Conservation (phyloP, 2,113 vertebrate species). For the Symphodus melops region DNA sequence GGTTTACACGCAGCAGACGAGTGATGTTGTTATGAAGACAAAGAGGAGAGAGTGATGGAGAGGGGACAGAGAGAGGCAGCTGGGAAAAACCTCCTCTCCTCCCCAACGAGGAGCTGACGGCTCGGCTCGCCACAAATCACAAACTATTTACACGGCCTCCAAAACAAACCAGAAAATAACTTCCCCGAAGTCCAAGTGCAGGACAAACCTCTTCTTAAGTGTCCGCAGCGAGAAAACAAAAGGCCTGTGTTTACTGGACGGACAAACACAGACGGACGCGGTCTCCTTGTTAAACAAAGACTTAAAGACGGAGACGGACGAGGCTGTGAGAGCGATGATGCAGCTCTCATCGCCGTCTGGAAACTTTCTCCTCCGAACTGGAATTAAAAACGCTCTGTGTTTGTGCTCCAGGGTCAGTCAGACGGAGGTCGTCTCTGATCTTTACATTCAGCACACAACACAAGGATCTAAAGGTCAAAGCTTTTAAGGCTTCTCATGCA, state of each 20-base stretch:
- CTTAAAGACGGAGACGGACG: constrained; percentile 23
- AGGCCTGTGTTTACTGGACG: constrained; percentile 58
- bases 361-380: constrained; percentile 35
- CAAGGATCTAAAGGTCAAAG: too few relatives aligned
- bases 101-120: constrained; percentile 38
- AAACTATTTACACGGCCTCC: constrained; percentile 62
- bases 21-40: constrained; percentile 32
- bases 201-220: constrained; percentile 50
- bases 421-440: neutral
- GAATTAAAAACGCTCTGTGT: constrained; percentile 7
- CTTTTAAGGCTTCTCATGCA: too few relatives aligned
- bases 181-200: constrained; percentile 50
- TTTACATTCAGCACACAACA: neutral
- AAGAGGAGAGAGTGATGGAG: constrained; percentile 34
- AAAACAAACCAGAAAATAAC: constrained; percentile 64
- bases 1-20: constrained; percentile 21
- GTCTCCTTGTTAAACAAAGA: constrained; percentile 52
- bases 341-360: constrained; percentile 33
- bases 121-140: constrained; percentile 62
- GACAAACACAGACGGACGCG: constrained; percentile 70
- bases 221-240: constrained; percentile 64
- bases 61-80: constrained; percentile 51
- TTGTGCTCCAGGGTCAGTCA: neutral
- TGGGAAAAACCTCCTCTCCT: constrained; percentile 40
- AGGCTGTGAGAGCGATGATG: constrained; percentile 11